Percentiles rank a stretch among this genome's conserved stretches.
These are phyloP conservation scores for Etheostoma cragini DNA, from an alignment of 2,113 vertebrate genomes.

Conservation along the genomic window DNA sequence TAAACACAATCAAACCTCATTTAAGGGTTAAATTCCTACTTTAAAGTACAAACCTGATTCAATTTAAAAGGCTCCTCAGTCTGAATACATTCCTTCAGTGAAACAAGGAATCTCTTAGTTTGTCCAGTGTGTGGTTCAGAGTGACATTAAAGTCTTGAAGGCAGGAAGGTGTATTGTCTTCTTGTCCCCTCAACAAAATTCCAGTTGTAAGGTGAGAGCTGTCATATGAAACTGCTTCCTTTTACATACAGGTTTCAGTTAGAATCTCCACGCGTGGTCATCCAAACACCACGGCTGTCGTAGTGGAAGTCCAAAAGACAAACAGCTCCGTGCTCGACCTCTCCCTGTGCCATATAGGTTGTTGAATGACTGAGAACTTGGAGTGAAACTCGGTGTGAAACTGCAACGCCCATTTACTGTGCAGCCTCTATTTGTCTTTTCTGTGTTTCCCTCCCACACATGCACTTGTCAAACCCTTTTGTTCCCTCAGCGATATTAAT, in stretches of 20 bases:
- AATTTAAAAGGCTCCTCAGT: conserved; percentile 4
- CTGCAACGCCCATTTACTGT: conserved; percentile 56
- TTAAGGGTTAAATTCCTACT: background rate
- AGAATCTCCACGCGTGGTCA: background rate
- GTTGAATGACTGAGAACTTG: conserved; percentile 25
- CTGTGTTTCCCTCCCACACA: conserved; percentile 11
- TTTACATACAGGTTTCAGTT: background rate
- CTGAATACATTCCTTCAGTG: background rate
- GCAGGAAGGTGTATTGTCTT: background rate
- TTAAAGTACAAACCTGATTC: conserved; percentile 64
- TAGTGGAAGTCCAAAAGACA: background rate
- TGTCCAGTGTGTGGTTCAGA: background rate
- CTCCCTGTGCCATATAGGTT: background rate
- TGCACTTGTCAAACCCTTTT: background rate
- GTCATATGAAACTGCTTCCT: background rate
- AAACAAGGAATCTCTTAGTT: background rate
- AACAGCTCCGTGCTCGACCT: background rate
- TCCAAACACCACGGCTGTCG: background rate
- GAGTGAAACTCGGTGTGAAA: conserved; percentile 53
- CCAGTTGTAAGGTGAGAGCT: background rate
- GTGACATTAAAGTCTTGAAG: background rate
- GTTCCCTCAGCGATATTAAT: background rate
- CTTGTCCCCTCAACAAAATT: background rate
- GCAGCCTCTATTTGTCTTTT: background rate
- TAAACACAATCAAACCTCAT: accelerated